Evolutionary conservation across 1,140 invertebrate species (phyloP).

Genomic region (Calycopis cecrops): DNA sequence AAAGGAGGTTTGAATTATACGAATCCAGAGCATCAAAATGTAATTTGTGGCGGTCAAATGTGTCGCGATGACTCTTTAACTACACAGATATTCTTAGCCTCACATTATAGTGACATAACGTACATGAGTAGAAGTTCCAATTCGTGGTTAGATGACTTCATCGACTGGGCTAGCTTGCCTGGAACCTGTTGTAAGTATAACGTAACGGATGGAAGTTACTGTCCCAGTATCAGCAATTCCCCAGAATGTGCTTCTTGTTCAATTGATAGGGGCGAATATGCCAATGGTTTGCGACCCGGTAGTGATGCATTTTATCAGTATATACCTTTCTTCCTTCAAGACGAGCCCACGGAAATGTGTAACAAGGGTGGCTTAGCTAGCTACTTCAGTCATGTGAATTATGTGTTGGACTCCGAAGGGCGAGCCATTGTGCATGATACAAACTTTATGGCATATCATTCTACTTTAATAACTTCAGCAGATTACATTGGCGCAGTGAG

Average conservation of each 20-base stretch:
- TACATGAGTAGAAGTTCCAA: constrained; percentile 83
- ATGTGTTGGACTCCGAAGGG: constrained; percentile 76
- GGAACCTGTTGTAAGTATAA: constrained; percentile 80
- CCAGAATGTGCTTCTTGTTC: constrained; percentile 57
- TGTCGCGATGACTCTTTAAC: constrained; percentile 85
- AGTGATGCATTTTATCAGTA: constrained; percentile 82
- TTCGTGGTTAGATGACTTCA: constrained; percentile 96
- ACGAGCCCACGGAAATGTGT: constrained; percentile 86
- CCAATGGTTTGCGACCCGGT: constrained; percentile 66
- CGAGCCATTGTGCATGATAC: constrained; percentile 77
- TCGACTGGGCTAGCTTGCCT: constrained; percentile 83
- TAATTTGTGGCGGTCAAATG: constrained; percentile 83
- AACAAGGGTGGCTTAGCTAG: constrained; percentile 86
- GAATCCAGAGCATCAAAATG: constrained; percentile 79
- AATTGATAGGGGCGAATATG: constrained; percentile 56
- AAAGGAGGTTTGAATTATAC: constrained; percentile 86
- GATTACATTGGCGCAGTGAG: constrained; percentile 90
- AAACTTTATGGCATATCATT: constrained; percentile 94
- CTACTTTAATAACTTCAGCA: constrained; percentile 82
- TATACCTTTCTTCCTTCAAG: constrained; percentile 87
- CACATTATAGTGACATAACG: constrained; percentile 80
- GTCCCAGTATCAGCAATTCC: constrained; percentile 74
- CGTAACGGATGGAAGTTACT: constrained; percentile 77
- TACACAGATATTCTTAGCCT: constrained; percentile 85
- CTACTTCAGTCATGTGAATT: constrained; percentile 80